Evolutionary conservation across 2,888 invertebrate species (phyloP).

Genomic region (Lochmaea capreae): DNA sequence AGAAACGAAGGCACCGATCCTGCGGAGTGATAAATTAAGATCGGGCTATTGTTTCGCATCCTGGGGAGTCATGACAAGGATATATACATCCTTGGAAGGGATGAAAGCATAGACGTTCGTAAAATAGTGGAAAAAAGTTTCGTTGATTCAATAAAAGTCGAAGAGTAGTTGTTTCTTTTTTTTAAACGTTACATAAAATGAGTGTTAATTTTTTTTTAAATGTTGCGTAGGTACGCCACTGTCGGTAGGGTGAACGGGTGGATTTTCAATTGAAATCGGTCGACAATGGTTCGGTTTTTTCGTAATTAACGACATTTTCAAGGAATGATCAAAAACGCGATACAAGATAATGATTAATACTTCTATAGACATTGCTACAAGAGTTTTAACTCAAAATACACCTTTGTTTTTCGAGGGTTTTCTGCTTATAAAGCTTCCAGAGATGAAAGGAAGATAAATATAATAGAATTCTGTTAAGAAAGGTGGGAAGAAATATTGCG

Average conservation of each 20-base stretch:
- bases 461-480: constrained; percentile 1
- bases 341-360: constrained; percentile 8
- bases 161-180: too few species aligned
- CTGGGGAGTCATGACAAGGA: constrained; percentile 63
- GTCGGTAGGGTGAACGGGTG: background rate
- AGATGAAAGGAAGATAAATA: constrained; percentile 11
- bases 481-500: background rate
- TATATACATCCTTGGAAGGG: constrained; percentile 52
- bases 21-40: constrained; percentile 65
- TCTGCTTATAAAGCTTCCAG: background rate
- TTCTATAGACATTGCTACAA: background rate
- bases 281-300: constrained; percentile 7
- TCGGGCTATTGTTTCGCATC: constrained; percentile 64
- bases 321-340: constrained; percentile 4
- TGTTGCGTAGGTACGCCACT: constrained; percentile 5
- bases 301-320: constrained; percentile 12
- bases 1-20: constrained; percentile 63
- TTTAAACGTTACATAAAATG: too few species aligned
- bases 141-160: too few species aligned
- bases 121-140: too few species aligned
- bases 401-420: constrained; percentile 14
- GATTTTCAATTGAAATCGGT: constrained; percentile 8
- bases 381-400: background rate
- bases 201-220: background rate
- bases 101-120: constrained; percentile 9